A percentile compares a stretch with the other conserved stretches of the same genome.
These are phyloP conservation scores for Sternarchorhynchus goeldii DNA, from an alignment of 2,797 vertebrate genomes.

Conservation along the genomic window DNA sequence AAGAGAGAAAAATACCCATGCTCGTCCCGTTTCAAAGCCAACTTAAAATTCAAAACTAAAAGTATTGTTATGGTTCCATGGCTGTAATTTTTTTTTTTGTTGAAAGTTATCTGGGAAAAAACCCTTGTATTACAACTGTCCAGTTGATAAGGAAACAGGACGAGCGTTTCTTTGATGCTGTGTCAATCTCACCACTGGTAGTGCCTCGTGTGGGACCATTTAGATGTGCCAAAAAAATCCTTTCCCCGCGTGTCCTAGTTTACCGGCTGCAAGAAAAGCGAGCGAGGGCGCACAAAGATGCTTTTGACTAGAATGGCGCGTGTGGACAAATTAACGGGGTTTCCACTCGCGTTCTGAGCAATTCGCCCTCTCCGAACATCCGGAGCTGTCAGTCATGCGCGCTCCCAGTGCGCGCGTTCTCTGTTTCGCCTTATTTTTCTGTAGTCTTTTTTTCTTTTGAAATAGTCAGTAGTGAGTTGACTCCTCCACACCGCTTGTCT, in stretches of 20 bases:
- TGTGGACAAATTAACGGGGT: conserved; percentile 57
- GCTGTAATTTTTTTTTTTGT: no score
- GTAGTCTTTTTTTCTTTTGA: neutral
- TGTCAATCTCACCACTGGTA: conserved; percentile 46
- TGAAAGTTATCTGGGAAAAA: conserved; percentile 11
- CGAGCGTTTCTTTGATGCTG: conserved; percentile 11
- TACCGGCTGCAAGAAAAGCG: conserved; percentile 51
- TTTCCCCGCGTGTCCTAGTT: conserved; percentile 52
- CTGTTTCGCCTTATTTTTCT: conserved; percentile 7
- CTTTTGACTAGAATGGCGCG: conserved; percentile 56
- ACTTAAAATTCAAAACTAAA: no score
- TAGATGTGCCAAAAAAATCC: conserved; percentile 53
- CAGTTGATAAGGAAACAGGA: neutral
- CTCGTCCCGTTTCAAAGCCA: neutral
- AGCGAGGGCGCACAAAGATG: conserved; percentile 55
- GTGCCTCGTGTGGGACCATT: conserved; percentile 21
- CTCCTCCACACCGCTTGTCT: conserved; percentile 18
- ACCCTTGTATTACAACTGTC: conserved; percentile 24
- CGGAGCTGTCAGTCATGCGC: conserved; percentile 65
- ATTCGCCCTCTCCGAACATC: conserved; percentile 55
- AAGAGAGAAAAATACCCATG: neutral
- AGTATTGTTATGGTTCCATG: no score
- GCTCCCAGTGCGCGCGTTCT: conserved; percentile 63
- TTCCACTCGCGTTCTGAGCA: conserved; percentile 60
- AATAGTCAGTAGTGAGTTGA: conserved; percentile 3